phyloP scores from a whole-genome alignment of 2,797 vertebrate genomes.

The Microctenopoma lineatum region DNA sequence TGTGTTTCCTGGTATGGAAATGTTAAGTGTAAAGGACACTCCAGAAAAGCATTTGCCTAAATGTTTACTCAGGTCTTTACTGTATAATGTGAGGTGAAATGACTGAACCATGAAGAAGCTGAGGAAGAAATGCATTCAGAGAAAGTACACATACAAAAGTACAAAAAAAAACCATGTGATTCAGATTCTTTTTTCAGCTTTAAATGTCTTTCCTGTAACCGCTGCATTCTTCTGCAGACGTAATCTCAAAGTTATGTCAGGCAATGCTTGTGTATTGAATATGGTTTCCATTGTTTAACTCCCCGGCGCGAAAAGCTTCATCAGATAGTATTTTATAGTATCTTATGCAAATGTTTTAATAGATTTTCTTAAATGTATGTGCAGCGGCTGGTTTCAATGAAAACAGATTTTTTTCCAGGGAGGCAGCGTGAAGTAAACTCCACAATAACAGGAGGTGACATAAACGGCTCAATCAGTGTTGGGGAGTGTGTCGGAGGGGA shows the following conservation, averaged over 20 bases:
- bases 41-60: conserved; percentile 29
- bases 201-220: conserved; percentile 42
- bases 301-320: conserved; percentile 30
- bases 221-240: conserved; percentile 36
- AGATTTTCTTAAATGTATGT: conserved; percentile 1
- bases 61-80: conserved; percentile 18
- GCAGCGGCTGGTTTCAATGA: conserved; percentile 16
- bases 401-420: conserved; percentile 19
- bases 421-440: conserved; percentile 43
- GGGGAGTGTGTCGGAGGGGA: conserved; percentile 67
- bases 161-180: conserved; percentile 14
- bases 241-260: conserved; percentile 61
- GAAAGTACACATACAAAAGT: conserved; percentile 5
- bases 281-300: conserved; percentile 66
- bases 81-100: conserved; percentile 18
- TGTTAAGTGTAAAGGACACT: conserved; percentile 13
- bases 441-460: conserved; percentile 81
- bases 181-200: conserved; percentile 21
- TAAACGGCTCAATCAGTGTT: conserved; percentile 74
- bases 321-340: conserved; percentile 24
- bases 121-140: neutral
- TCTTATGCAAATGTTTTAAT: conserved; percentile 27
- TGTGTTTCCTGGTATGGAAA: conserved; percentile 13
- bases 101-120: conserved; percentile 13
- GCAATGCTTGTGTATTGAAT: conserved; percentile 74